Percentiles rank a stretch among this genome's conserved stretches.
Conservation (phyloP, 1,140 invertebrate species). For the Propsilocerus akamusi region DNA sequence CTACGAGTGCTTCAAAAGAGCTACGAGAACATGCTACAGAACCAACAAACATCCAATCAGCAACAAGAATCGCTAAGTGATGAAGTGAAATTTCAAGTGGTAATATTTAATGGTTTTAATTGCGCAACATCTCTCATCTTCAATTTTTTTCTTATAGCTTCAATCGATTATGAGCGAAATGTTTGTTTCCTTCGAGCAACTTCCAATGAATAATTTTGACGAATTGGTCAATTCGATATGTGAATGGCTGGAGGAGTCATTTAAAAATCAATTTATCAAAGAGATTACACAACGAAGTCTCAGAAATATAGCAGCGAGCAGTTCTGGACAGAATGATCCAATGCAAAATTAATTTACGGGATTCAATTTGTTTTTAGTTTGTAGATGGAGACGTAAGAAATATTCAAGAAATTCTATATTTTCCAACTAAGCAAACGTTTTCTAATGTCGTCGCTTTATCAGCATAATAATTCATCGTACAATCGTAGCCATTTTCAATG, state of each 20-base stretch:
- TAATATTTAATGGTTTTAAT: constrained; percentile 27
- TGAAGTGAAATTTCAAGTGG: constrained; percentile 91
- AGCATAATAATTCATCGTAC: constrained; percentile 43
- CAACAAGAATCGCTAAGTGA: constrained; percentile 76
- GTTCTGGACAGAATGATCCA: neutral
- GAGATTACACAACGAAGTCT: neutral
- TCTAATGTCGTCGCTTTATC: constrained; percentile 43
- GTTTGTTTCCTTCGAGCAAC: constrained; percentile 74
- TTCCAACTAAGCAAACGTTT: constrained; percentile 54
- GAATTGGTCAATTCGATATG: constrained; percentile 87
- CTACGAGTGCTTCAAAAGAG: constrained; percentile 83
- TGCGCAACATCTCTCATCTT: constrained; percentile 2
- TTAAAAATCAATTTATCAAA: neutral
- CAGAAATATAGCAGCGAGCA: neutral
- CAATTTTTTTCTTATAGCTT: constrained; percentile 43
- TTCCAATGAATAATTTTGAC: constrained; percentile 80
- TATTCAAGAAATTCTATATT: too few species aligned
- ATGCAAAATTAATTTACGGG: neutral
- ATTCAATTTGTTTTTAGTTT: too few species aligned
- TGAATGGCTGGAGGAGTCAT: constrained; percentile 76
- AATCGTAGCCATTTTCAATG: constrained; percentile 33
- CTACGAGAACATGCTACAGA: constrained; percentile 91
- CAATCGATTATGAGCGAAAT: constrained; percentile 87
- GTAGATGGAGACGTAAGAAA: too few species aligned
- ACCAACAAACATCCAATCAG: constrained; percentile 79